Evolutionary conservation across 2,113 vertebrate species (phyloP), one percentile per base, ranked within the genome.

Genomic region (Cricetomys ansorgei): DNA sequence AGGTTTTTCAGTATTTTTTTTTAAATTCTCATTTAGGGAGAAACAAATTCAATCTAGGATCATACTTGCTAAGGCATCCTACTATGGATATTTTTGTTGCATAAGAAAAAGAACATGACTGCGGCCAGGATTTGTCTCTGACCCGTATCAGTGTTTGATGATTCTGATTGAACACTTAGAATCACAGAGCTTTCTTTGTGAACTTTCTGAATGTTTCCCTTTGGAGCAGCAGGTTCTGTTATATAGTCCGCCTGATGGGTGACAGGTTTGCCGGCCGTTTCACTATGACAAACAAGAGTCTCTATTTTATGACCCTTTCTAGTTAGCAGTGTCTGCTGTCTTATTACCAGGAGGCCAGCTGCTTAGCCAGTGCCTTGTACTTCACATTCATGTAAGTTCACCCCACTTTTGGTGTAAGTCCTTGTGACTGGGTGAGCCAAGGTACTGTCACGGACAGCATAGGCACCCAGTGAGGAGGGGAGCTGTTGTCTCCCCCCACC

Each of bases 351-450:
- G 31, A 31, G 37, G 21, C 53, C 53, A 65, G 0, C 23, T 25
- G 48, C 80, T 89, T 48, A 94, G 37, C 83, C 13, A n/a, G 1
- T 27, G 16, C 57, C 45, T 79, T 3, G 1, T 69, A 31, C 50
- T 79, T 91, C 59, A 62, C 55, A 81, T 88, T 92, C 45, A 16
- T n/a, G 16, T 67, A 53, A 31, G 37, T 45, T 87, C 11, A 62
- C 29, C 29, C 6, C 37, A 27, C 45, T 45, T 79, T 72, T 77
- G 50, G 55, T 53, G 31, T 19, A 1, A 11, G 43, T 80, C 81
- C 88, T 59, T 89, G 3, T 72, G 57, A 50, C 48, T 81, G 79
- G 37, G 15, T 91, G 88, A 96, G 25, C 72, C 92, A 37, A 89
- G 62, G 25, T 85, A 21, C n/a, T 57, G 19, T 67, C 31, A 62